Percentiles rank a stretch among this genome's conserved stretches.
Evolutionary conservation across 2,888 invertebrate species (phyloP).

Genomic region (Tachina grossa): DNA sequence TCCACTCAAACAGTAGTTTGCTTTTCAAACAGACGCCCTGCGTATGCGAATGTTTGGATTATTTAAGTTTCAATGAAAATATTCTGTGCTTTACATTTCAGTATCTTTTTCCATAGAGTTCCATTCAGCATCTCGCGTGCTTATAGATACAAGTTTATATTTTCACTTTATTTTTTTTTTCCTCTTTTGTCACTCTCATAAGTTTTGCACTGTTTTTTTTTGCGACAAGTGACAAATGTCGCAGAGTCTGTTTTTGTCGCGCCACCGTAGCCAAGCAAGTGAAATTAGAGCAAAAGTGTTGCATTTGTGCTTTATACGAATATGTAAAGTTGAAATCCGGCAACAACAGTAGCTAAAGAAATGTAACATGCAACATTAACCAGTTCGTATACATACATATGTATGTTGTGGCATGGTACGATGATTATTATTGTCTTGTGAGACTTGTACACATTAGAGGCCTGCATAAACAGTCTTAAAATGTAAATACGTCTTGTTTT

Average conservation of each 20-base stretch:
- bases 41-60: conserved; percentile 32
- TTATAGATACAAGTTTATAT: conserved; percentile 52
- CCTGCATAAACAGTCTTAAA: too few relatives aligned
- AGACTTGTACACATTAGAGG: too few relatives aligned
- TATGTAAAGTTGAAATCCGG: conserved; percentile 48
- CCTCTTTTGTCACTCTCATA: neutral
- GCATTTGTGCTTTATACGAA: conserved; percentile 22
- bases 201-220: conserved; percentile 36
- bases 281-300: conserved; percentile 68
- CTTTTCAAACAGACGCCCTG: conserved; percentile 2
- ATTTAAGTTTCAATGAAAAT: conserved; percentile 54
- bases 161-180: conserved; percentile 17
- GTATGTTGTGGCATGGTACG: conserved; percentile 23
- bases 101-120: conserved; percentile 1
- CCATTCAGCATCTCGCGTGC: conserved; percentile 53
- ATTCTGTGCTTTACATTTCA: conserved; percentile 26
- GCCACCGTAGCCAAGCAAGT: conserved; percentile 65
- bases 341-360: conserved; percentile 61
- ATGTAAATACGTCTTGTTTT: too few relatives aligned
- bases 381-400: conserved; percentile 22
- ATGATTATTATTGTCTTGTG: conserved; percentile 11
- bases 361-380: conserved; percentile 62
- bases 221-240: conserved; percentile 69
- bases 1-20: conserved; percentile 23
- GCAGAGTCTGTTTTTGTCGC: conserved; percentile 65